Evolutionary conservation across 2,113 vertebrate species (phyloP).

Genomic region (Chascanopsetta lugubris): DNA sequence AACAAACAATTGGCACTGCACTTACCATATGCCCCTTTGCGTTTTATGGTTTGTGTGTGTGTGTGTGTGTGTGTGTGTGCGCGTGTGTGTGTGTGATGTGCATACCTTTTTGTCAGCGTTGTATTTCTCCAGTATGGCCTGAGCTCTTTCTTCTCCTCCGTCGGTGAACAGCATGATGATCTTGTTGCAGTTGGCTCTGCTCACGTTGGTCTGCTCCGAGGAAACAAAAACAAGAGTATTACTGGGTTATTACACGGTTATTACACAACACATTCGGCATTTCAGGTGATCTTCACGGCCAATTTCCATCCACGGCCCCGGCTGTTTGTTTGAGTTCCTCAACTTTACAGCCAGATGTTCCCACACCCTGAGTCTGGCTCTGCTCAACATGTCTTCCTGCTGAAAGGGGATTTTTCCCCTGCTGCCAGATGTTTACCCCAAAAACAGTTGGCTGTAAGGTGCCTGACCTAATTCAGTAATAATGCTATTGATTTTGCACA

Average conservation of each 20-base stretch:
- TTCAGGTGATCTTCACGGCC: not conserved
- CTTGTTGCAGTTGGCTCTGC: conserved; percentile 98
- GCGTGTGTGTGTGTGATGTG: conserved; percentile 8
- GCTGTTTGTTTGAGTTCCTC: not conserved
- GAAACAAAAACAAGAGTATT: too few species aligned
- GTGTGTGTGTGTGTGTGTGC: not conserved
- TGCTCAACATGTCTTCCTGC: not conserved
- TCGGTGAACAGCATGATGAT: conserved; percentile 99
- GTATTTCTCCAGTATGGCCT: conserved; percentile 92
- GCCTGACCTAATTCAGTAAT: too few species aligned
- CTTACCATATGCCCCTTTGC: not conserved
- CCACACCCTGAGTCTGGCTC: not conserved
- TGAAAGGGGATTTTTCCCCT: not conserved
- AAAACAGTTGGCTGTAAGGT: not conserved
- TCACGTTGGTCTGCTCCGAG: conserved; percentile 87
- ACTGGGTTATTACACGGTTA: too few species aligned
- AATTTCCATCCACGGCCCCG: not conserved
- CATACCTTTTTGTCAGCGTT: conserved; percentile 92
- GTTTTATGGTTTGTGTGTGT: not conserved
- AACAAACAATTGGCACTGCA: conserved; percentile 8
- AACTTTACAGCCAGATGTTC: not conserved
- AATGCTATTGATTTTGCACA: not conserved
- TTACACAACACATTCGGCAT: too few species aligned
- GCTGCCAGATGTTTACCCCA: not conserved
- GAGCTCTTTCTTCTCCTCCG: conserved; percentile 95